Evolutionary conservation across 2,888 invertebrate genomes (phyloP).

Genomic region (Clusia tigrina): DNA sequence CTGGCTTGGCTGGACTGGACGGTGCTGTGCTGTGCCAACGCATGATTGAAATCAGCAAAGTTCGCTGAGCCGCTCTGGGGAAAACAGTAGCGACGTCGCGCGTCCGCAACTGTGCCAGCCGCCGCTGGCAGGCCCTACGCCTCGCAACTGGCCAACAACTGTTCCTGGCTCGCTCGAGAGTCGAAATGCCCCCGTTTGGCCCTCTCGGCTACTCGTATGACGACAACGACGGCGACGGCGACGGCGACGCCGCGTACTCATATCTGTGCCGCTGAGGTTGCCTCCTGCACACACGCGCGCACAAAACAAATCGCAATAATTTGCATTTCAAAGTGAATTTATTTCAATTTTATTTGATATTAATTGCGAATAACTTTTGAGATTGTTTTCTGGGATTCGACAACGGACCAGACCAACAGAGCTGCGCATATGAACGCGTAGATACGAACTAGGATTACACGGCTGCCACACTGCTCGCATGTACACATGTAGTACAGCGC

Average conservation of each 20-base stretch:
- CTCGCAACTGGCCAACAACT: background rate
- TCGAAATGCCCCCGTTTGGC: background rate
- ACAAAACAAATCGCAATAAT: constrained; percentile 51
- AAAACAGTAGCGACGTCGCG: constrained; percentile 24
- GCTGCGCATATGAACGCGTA: background rate
- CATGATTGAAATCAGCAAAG: constrained; percentile 59
- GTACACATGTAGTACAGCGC: too few relatives aligned
- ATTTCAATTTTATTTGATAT: constrained; percentile 66
- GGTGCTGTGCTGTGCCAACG: constrained; percentile 38
- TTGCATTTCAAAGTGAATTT: constrained; percentile 62
- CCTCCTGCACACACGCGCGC: too few relatives aligned
- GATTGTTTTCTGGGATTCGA: constrained; percentile 49
- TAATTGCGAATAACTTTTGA: constrained; percentile 61
- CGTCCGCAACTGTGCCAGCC: background rate
- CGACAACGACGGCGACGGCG: background rate
- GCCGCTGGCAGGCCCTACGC: background rate
- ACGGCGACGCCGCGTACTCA: background rate
- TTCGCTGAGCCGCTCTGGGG: background rate
- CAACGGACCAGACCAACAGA: background rate
- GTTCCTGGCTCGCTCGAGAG: background rate
- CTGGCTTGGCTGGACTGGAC: background rate
- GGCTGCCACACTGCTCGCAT: constrained; percentile 16
- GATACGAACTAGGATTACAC: background rate
- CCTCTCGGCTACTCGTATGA: constrained; percentile 8
- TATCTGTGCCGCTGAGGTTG: background rate